Conservation (phyloP, 1,140 invertebrate species). For the Venturia canescens region DNA sequence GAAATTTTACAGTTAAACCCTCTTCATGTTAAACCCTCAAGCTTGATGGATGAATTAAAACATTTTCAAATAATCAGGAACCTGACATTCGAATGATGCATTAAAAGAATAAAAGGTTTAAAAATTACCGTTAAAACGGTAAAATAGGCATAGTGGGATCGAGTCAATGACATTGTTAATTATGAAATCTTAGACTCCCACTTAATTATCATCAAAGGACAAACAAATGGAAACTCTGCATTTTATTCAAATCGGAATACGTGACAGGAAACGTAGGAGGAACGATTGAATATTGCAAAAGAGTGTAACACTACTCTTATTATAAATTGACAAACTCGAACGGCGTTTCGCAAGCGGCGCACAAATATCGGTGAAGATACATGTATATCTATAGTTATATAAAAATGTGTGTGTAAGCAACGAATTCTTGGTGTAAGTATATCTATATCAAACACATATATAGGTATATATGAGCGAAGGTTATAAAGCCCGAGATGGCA, state of each 20-base stretch:
- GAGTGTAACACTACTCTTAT: constrained; percentile 36
- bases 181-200: constrained; percentile 27
- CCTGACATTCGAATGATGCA: no score
- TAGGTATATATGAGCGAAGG: constrained; percentile 5
- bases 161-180: constrained; percentile 40
- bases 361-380: constrained; percentile 31
- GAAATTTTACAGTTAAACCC: no score
- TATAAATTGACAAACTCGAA: constrained; percentile 59
- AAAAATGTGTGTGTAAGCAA: not conserved
- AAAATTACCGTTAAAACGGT: not conserved
- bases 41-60: no score
- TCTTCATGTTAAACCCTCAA: no score
- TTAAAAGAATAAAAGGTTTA: not conserved
- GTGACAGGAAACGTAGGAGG: not conserved
- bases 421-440: no score
- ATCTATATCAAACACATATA: not conserved
- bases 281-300: constrained; percentile 8
- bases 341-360: constrained; percentile 60
- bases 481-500: constrained; percentile 39
- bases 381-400: constrained; percentile 37
- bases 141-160: not conserved
- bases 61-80: no score
- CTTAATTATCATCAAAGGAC: constrained; percentile 12
- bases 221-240: constrained; percentile 10
- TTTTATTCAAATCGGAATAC: not conserved